Base-by-base conservation (phyloP, 30 jellyfish, hydroid and myxozoan genomes). In the Haliclystus octoradiatus region DNA sequence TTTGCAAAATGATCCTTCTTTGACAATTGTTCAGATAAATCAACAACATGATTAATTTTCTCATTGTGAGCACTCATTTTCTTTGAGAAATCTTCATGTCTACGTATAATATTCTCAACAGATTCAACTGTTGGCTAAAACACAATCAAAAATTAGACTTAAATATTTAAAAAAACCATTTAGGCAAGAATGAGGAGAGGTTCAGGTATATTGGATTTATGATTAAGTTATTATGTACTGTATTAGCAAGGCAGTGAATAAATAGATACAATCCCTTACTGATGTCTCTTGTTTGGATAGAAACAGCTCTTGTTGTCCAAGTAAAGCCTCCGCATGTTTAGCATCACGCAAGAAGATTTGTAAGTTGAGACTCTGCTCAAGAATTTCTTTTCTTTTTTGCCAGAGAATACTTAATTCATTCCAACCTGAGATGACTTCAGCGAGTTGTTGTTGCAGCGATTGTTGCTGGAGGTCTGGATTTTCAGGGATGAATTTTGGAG, bases 71-170 rank as follows among this genome's bases (percentile, higher is more conserved):
- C 78, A 70, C 73, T 94, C 85, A 89, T 49, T 61, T 82, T 89
- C 70, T 84, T 74, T 23, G 73, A 52, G 69, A 81, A 81, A 52
- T 89, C 95, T 47, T 77, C 95, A 34, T 83, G 92, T 40, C 73
- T 82, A 77, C 81, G 81, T 0, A 89, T 82, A 72, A 72, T 85
- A 15, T 69, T 93, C 52, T 75, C 75, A n/a, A 89, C 94, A 19
- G 88, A 84, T 72, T 89, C 98, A 14, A 92, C 98, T 68, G 95
- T 87, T 0, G 98, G 98, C 95, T 88, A 67, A 40, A 51, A 32
- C 30, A 19, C 28, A 63, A 13, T 9, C 29, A 33, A 2, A 13
- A 5, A 1, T 3, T 19, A 60, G 69, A 9, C n/a, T 9, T 9
- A 47, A 13, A n/a, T n/a, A n/a, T n/a, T n/a, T n/a, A n/a, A n/a